A percentile compares a stretch with the other conserved stretches of the same genome.
Conservation (phyloP, 2,888 invertebrate genomes). For the Eulithis prunata region DNA sequence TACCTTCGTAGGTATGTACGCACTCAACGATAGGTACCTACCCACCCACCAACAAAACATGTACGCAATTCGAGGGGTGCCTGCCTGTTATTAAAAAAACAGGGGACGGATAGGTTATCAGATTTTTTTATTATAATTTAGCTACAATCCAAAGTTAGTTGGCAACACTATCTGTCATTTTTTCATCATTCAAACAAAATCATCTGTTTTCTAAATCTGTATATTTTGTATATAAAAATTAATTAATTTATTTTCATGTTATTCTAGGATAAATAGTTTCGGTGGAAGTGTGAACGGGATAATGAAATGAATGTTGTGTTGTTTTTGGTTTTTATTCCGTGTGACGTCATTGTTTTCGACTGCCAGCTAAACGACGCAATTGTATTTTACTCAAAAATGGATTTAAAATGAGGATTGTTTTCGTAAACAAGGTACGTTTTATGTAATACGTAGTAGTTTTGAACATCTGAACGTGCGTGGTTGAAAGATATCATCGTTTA, state of each 20-base stretch:
- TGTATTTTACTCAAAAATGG: constrained; percentile 80
- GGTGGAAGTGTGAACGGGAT: constrained; percentile 58
- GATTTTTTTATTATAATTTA: no score
- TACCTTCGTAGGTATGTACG: no score
- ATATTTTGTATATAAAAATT: constrained; percentile 74
- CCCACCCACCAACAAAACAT: no score
- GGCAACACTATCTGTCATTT: constrained; percentile 13
- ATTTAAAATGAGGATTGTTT: constrained; percentile 78
- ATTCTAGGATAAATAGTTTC: constrained; percentile 50
- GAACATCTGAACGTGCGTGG: constrained; percentile 32
- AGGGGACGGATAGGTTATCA: no score
- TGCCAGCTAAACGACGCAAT: constrained; percentile 86
- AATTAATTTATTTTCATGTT: constrained; percentile 63
- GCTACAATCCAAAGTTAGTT: no score
- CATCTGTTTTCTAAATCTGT: constrained; percentile 78
- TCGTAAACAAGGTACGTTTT: constrained; percentile 69
- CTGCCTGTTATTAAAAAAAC: no score
- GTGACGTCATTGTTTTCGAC: constrained; percentile 86
- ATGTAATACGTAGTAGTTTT: constrained; percentile 49
- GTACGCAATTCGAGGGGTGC: no score
- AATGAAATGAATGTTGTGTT: constrained; percentile 63
- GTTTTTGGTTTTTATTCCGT: constrained; percentile 68
- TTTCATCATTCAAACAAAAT: constrained; percentile 63
- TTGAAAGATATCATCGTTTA: constrained; percentile 38
- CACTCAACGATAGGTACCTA: no score